Evolutionary conservation across 2,888 invertebrate genomes (phyloP).

Genomic region (Spicauda simplicius): DNA sequence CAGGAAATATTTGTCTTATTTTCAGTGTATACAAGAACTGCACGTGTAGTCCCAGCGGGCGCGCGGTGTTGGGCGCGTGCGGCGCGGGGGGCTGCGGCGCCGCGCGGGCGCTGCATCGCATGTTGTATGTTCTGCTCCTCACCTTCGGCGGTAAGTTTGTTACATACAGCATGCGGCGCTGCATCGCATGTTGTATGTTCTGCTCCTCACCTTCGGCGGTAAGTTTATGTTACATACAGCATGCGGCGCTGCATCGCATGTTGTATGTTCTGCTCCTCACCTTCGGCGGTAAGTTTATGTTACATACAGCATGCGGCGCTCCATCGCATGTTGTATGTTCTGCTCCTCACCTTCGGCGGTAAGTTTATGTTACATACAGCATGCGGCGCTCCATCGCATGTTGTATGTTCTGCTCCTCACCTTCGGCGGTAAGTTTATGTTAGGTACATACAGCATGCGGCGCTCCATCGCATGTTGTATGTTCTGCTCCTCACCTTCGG

Average conservation of each 20-base stretch:
- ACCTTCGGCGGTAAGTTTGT: conserved; percentile 39
- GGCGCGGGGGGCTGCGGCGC: conserved; percentile 38
- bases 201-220: conserved; percentile 42
- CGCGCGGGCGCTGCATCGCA: conserved; percentile 40
- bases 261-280: conserved; percentile 40
- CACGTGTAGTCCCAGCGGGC: conserved; percentile 39
- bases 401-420: conserved; percentile 40
- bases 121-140: conserved; percentile 39
- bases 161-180: too few relatives aligned
- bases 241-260: conserved; percentile 41
- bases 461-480: conserved; percentile 42
- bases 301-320: conserved; percentile 13
- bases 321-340: conserved; percentile 41
- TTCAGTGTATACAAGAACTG: conserved; percentile 45
- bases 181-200: conserved; percentile 41
- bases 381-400: conserved; percentile 41
- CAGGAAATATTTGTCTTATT: not conserved
- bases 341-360: conserved; percentile 42
- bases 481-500: conserved; percentile 38
- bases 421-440: conserved; percentile 38
- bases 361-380: not conserved
- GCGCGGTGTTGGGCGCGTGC: conserved; percentile 44
- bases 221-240: too few relatives aligned
- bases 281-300: conserved; percentile 37
- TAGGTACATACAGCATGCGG: too few relatives aligned